Conservation (phyloP, 2,888 invertebrate genomes). For the Tinea trinotella region DNA sequence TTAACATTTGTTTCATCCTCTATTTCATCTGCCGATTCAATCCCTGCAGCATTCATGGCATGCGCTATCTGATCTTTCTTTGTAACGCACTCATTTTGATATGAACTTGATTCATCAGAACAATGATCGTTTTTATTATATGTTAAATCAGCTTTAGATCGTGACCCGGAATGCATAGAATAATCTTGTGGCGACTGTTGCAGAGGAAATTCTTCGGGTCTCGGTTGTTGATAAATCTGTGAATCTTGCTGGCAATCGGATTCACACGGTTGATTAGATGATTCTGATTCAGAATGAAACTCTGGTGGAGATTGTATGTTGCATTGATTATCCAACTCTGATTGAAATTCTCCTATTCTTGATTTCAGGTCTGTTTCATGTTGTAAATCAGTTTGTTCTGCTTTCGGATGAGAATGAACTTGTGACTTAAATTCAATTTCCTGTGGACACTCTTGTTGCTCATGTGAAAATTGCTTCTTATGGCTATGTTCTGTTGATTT, state of each 20-base stretch:
- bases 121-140: neutral
- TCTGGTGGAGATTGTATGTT: neutral
- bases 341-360: neutral
- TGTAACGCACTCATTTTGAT: slow-evolving; percentile 29
- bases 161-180: neutral
- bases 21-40: slow-evolving; percentile 37
- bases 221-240: neutral
- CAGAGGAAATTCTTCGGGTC: neutral
- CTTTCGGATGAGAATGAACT: too few relatives aligned
- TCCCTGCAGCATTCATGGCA: slow-evolving; percentile 63
- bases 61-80: slow-evolving; percentile 60
- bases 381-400: neutral
- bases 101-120: neutral
- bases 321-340: neutral
- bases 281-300: neutral
- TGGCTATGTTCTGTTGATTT: too few relatives aligned
- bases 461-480: too few relatives aligned
- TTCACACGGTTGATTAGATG: neutral
- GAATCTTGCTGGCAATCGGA: neutral
- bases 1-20: slow-evolving; percentile 64
- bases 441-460: too few relatives aligned
- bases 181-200: neutral
- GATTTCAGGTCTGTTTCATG: neutral
- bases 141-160: neutral
- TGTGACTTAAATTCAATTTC: too few relatives aligned